These are phyloP conservation scores for Phyllostomus discolor DNA, from an alignment of 2,113 vertebrate species.

Conservation along the genomic window DNA sequence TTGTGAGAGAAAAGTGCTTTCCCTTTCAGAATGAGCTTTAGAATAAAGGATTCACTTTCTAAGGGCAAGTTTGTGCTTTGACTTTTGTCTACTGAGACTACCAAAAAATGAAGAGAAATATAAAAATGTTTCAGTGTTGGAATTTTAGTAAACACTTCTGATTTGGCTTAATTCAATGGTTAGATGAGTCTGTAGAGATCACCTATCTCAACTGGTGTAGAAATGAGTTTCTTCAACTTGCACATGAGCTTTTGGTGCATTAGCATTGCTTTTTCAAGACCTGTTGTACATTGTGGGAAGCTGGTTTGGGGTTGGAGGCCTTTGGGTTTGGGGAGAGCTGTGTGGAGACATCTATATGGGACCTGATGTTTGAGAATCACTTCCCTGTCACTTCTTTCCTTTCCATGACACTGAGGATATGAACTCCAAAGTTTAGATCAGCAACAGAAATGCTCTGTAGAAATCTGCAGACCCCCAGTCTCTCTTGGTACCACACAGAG, in stretches of 20 bases:
- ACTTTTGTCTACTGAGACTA: background rate
- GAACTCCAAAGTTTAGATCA: background rate
- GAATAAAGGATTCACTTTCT: conserved; percentile 11
- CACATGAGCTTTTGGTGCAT: background rate
- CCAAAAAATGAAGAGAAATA: conserved; percentile 19
- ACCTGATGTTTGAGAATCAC: background rate
- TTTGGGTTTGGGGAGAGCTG: background rate
- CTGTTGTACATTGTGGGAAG: background rate
- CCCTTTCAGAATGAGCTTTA: conserved; percentile 15
- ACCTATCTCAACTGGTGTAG: background rate
- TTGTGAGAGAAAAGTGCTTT: conserved; percentile 37
- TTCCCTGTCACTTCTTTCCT: background rate
- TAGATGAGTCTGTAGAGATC: background rate
- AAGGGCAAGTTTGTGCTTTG: conserved; percentile 20
- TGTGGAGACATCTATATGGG: background rate
- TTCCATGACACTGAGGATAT: background rate
- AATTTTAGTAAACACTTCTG: background rate
- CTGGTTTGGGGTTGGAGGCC: background rate
- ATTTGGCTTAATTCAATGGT: background rate
- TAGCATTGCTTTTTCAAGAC: background rate
- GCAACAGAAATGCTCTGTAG: background rate
- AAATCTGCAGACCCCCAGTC: background rate
- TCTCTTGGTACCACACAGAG: background rate
- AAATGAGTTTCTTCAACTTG: background rate
- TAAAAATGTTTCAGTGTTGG: background rate